Evolutionary conservation across 2,113 vertebrate genomes (phyloP).

Genomic region (Ceyx margarethae): DNA sequence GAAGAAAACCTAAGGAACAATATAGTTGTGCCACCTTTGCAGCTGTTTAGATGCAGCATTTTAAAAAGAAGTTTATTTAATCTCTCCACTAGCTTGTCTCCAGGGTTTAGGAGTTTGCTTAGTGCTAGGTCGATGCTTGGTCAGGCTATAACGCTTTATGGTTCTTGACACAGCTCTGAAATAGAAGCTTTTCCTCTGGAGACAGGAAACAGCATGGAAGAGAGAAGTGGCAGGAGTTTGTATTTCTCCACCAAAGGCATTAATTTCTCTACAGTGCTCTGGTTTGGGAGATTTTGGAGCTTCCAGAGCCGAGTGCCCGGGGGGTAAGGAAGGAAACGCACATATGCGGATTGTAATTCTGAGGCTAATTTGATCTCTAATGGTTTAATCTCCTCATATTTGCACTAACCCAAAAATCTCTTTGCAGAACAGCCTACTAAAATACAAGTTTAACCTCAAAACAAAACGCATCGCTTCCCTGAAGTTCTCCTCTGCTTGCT

Average conservation of each 20-base stretch:
- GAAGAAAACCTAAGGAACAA: neutral
- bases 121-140: conserved; percentile 64
- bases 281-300: neutral
- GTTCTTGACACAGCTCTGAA: conserved; percentile 66
- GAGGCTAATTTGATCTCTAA: conserved; percentile 18
- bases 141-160: conserved; percentile 64
- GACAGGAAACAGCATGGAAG: conserved; percentile 37
- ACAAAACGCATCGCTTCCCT: neutral
- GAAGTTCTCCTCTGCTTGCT: neutral
- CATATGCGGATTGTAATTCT: neutral
- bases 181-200: conserved; percentile 67
- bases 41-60: neutral
- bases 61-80: conserved; percentile 27
- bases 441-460: neutral
- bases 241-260: neutral
- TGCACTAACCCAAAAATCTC: neutral
- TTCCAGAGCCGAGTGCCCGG: neutral
- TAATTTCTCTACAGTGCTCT: neutral
- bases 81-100: conserved; percentile 42
- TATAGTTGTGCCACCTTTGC: neutral
- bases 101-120: conserved; percentile 47
- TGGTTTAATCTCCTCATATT: conserved; percentile 11
- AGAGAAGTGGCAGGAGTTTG: neutral
- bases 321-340: neutral
- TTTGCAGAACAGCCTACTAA: neutral